Evolutionary conservation across 2,888 invertebrate species (phyloP).

Genomic region (Hypercompe scribonia): DNA sequence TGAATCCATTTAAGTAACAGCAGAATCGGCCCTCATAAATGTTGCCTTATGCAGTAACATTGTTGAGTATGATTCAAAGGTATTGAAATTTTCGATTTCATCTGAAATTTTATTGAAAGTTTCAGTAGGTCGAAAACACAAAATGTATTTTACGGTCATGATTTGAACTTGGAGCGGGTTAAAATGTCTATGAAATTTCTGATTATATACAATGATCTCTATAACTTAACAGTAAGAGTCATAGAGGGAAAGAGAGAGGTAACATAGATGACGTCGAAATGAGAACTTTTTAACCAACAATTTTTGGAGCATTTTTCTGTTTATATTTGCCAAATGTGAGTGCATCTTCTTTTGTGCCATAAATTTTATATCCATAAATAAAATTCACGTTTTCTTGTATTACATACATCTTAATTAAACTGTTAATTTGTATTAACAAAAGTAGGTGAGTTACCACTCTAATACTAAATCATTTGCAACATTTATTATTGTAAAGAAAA

Average conservation of each 20-base stretch:
- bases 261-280: too few relatives aligned
- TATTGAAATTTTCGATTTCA: conserved; percentile 59
- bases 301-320: too few relatives aligned
- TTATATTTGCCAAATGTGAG: too few relatives aligned
- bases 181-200: not conserved
- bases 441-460: too few relatives aligned
- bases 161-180: conserved; percentile 24
- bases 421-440: too few relatives aligned
- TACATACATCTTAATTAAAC: too few relatives aligned
- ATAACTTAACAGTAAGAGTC: not conserved
- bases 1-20: conserved; percentile 85
- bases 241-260: too few relatives aligned
- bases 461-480: too few relatives aligned
- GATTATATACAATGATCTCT: not conserved
- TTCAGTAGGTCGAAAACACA: conserved; percentile 12
- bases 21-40: conserved; percentile 69
- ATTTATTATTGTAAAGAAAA: not conserved
- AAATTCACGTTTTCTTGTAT: too few relatives aligned
- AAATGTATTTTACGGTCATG: conserved; percentile 31
- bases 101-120: conserved; percentile 53
- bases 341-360: too few relatives aligned
- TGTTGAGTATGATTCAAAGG: conserved; percentile 49
- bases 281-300: too few relatives aligned
- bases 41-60: conserved; percentile 63
- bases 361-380: too few relatives aligned